phyloP scores from a whole-genome alignment of 1,140 invertebrate species.

The Halyomorpha halys region DNA sequence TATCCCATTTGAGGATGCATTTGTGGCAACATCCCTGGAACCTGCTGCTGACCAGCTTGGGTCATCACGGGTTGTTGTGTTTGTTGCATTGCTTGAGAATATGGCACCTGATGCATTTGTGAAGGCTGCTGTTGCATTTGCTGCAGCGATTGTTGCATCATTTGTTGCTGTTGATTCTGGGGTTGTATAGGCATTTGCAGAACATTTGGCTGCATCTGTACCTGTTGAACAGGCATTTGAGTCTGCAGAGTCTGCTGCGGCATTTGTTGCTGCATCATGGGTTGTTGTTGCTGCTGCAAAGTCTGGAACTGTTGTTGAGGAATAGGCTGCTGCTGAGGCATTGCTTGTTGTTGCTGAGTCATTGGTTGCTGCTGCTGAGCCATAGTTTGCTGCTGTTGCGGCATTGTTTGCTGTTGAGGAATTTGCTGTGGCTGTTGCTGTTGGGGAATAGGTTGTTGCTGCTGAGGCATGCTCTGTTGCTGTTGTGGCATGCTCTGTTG shows the following conservation, averaged over 20 bases:
- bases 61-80: constrained; percentile 21
- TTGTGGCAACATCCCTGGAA: constrained; percentile 22
- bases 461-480: constrained; percentile 14
- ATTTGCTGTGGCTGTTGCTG: constrained; percentile 27
- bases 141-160: constrained; percentile 36
- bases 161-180: constrained; percentile 33
- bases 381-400: constrained; percentile 24
- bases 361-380: constrained; percentile 26
- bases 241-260: constrained; percentile 34
- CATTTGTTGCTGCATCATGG: constrained; percentile 25
- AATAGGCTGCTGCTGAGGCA: background rate
- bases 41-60: constrained; percentile 18
- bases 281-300: constrained; percentile 24
- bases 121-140: constrained; percentile 24
- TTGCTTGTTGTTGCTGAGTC: constrained; percentile 25
- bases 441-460: constrained; percentile 27
- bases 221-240: constrained; percentile 25
- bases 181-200: constrained; percentile 25
- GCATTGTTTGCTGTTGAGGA: constrained; percentile 26
- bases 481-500: constrained; percentile 26
- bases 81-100: constrained; percentile 21
- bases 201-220: constrained; percentile 21
- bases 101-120: constrained; percentile 24
- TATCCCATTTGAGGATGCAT: constrained; percentile 25
- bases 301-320: constrained; percentile 27